These are phyloP conservation scores for Platycercus adscitus DNA, from an alignment of 2,113 vertebrate genomes.

Conservation along the genomic window DNA sequence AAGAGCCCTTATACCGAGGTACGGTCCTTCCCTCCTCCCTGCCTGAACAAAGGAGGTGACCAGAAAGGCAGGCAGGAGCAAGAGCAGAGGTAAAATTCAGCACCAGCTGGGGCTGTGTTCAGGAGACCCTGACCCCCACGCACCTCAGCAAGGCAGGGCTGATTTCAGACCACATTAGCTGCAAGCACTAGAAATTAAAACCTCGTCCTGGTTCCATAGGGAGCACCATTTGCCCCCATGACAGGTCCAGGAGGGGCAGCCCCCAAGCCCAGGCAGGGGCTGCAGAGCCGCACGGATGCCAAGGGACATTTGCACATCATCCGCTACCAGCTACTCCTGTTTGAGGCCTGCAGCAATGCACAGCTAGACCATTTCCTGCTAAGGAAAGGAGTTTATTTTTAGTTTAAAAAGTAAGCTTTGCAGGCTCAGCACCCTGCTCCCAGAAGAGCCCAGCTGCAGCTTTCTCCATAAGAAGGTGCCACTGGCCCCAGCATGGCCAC, in stretches of 20 bases:
- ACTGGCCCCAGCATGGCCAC: accelerated
- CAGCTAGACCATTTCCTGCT: not conserved
- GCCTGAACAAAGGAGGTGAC: not conserved
- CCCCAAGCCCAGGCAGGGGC: not conserved
- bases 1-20: not conserved
- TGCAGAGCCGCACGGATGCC: not conserved
- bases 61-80: not conserved
- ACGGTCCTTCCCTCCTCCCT: not conserved
- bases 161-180: not conserved
- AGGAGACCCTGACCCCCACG: not conserved
- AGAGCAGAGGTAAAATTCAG: not conserved
- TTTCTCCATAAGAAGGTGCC: not conserved
- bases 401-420: not conserved
- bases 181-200: not conserved
- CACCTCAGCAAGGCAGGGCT: not conserved
- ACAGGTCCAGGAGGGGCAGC: not conserved
- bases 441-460: not conserved
- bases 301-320: not conserved
- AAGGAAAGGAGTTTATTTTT: not conserved
- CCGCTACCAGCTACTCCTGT: not conserved
- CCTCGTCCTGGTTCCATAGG: accelerated
- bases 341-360: not conserved
- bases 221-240: not conserved
- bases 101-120: not conserved
- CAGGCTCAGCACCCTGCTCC: not conserved